These are phyloP conservation scores for Ectropis crepuscularia DNA, from an alignment of 2,888 invertebrate species.

Conservation along the genomic window DNA sequence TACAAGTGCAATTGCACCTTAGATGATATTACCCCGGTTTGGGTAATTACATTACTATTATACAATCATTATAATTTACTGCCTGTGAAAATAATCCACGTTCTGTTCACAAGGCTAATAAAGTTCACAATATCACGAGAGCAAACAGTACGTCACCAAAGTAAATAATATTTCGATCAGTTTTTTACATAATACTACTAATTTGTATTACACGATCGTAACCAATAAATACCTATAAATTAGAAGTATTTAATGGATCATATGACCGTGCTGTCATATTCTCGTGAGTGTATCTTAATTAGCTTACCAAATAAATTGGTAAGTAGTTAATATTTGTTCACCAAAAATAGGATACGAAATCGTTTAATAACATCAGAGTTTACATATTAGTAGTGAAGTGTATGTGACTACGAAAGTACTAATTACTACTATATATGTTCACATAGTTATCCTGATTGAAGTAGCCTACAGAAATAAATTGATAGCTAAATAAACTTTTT, in stretches of 20 bases:
- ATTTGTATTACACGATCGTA: slow-evolving; percentile 46
- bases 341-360: background rate
- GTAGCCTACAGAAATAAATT: too few species aligned
- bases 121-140: slow-evolving; percentile 7
- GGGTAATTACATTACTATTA: too few species aligned
- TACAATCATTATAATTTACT: too few species aligned
- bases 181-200: slow-evolving; percentile 45
- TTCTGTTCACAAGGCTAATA: background rate
- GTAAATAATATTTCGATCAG: slow-evolving; percentile 22
- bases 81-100: too few species aligned
- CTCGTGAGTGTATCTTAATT: slow-evolving; percentile 11
- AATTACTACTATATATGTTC: background rate
- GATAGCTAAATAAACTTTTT: too few species aligned
- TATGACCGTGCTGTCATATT: slow-evolving; percentile 31
- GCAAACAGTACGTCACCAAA: slow-evolving; percentile 19
- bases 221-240: slow-evolving; percentile 29
- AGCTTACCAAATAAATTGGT: slow-evolving; percentile 11
- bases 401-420: background rate
- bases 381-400: background rate
- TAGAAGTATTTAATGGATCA: slow-evolving; percentile 36
- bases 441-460: too few species aligned
- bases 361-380: background rate
- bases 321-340: background rate
- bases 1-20: too few species aligned
- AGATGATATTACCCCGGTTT: too few species aligned